Evolutionary conservation across 2,888 invertebrate species (phyloP).

Genomic region (Patella depressa): DNA sequence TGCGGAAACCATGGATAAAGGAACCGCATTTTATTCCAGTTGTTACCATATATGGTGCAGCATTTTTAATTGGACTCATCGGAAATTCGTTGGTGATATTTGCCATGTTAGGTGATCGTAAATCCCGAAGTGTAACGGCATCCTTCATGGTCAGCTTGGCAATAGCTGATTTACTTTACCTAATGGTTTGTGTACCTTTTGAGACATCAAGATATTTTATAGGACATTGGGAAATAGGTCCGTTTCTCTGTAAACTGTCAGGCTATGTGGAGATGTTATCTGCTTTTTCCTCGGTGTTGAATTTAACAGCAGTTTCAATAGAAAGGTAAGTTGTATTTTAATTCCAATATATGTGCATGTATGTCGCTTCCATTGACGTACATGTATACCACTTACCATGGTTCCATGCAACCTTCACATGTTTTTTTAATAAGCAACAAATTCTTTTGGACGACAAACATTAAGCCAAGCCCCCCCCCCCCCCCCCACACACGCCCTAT

Average conservation of each 20-base stretch:
- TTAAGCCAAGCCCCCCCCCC: too few species aligned
- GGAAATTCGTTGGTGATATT: slow-evolving; percentile 72
- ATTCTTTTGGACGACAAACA: too few species aligned
- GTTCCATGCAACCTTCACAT: too few species aligned
- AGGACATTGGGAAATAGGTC: slow-evolving; percentile 70
- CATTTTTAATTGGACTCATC: slow-evolving; percentile 71
- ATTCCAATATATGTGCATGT: too few species aligned
- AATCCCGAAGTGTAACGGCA: slow-evolving; percentile 64
- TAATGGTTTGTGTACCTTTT: slow-evolving; percentile 72
- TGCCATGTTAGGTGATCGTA: slow-evolving; percentile 70
- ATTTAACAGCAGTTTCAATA: slow-evolving; percentile 73
- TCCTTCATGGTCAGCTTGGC: slow-evolving; percentile 62
- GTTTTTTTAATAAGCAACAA: too few species aligned
- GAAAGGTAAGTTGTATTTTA: slow-evolving; percentile 71
- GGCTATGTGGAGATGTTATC: slow-evolving; percentile 72
- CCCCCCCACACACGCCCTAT: too few species aligned
- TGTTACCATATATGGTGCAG: slow-evolving; percentile 48
- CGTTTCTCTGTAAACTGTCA: slow-evolving; percentile 72
- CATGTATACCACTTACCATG: too few species aligned
- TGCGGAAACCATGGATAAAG: slow-evolving; percentile 49
- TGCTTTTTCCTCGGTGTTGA: slow-evolving; percentile 73
- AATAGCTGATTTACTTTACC: slow-evolving; percentile 72
- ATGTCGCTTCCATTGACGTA: too few species aligned
- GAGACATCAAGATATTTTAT: slow-evolving; percentile 71
- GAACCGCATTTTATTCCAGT: slow-evolving; percentile 51